phyloP scores from a whole-genome alignment of 2,113 vertebrate genomes.

The Pelvicachromis taeniatus region DNA sequence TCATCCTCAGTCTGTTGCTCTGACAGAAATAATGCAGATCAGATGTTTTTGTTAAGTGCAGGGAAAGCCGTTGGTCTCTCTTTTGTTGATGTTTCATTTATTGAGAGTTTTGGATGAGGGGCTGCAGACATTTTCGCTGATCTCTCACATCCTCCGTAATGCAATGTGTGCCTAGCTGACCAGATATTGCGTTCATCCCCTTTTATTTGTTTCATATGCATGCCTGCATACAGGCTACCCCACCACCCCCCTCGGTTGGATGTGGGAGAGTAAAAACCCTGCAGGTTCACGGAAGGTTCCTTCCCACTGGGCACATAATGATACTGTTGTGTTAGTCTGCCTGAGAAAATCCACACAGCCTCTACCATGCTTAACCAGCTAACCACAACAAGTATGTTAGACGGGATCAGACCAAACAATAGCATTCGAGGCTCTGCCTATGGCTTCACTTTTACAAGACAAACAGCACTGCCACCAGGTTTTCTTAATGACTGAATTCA shows the following conservation, averaged over 20 bases:
- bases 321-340: conserved; percentile 67
- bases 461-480: conserved; percentile 5
- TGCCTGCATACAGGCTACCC: conserved; percentile 42
- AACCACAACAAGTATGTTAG: conserved; percentile 64
- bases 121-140: conserved; percentile 61
- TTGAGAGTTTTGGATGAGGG: conserved; percentile 62
- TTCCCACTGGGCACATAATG: conserved; percentile 71
- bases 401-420: conserved; percentile 53
- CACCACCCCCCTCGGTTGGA: conserved; percentile 19
- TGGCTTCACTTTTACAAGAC: conserved; percentile 29
- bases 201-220: conserved; percentile 69
- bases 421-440: conserved; percentile 40
- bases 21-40: conserved; percentile 71
- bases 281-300: conserved; percentile 62
- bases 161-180: conserved; percentile 58
- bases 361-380: conserved; percentile 58
- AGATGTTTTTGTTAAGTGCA: conserved; percentile 74
- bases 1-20: conserved; percentile 54
- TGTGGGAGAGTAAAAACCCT: conserved; percentile 65
- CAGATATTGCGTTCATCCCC: conserved; percentile 63
- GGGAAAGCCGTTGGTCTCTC: conserved; percentile 60
- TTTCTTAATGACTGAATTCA: conserved; percentile 27
- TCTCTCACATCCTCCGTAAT: conserved; percentile 70
- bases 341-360: conserved; percentile 65
- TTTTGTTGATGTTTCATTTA: conserved; percentile 75